Evolutionary conservation across 2,888 invertebrate species (phyloP).

Genomic region (Eupithecia inturbata): DNA sequence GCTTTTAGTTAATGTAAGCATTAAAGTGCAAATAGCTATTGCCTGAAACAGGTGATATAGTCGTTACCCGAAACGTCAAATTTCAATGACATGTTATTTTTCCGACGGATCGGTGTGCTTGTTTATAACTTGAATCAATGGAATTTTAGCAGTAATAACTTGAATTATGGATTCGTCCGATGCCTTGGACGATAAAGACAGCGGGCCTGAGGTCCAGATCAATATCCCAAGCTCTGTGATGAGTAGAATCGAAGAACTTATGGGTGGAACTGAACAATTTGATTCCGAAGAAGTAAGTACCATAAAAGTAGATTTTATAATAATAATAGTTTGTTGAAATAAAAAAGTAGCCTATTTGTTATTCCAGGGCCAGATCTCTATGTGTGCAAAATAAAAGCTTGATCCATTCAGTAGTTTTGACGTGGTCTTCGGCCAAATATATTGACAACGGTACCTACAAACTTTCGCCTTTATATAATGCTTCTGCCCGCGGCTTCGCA

Average conservation of each 20-base stretch:
- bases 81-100: neutral
- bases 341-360: neutral
- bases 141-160: neutral
- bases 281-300: constrained; percentile 85
- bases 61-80: neutral
- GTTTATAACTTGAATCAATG: constrained; percentile 30
- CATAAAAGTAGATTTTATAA: neutral
- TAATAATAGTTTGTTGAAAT: neutral
- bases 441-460: neutral
- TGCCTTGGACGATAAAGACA: constrained; percentile 73
- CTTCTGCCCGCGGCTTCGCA: too few relatives aligned
- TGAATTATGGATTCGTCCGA: constrained; percentile 70
- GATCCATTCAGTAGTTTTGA: neutral
- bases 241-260: constrained; percentile 94
- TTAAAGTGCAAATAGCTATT: neutral
- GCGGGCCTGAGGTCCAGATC: constrained; percentile 78
- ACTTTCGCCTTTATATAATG: neutral
- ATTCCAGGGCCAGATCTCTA: neutral
- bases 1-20: neutral
- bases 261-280: constrained; percentile 96
- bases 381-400: neutral
- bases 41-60: neutral
- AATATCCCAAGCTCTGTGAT: constrained; percentile 94
- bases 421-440: neutral
- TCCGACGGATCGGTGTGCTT: constrained; percentile 9